Conservation (phyloP, 1,140 invertebrate species). For the Bradynema listronoti region DNA sequence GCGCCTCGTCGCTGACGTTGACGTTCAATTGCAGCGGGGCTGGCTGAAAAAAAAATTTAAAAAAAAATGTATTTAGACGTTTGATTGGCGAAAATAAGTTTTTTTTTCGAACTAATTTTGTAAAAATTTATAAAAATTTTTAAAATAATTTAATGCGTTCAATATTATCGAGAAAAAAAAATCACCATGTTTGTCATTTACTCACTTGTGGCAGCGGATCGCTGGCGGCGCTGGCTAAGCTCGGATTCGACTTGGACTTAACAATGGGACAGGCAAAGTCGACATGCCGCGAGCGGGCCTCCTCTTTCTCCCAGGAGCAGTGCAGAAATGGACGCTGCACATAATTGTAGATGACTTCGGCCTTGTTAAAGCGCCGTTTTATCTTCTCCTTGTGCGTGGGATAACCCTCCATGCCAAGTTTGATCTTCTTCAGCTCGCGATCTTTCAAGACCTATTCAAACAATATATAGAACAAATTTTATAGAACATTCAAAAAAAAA, state of each 20-base stretch:
- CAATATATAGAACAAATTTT: not conserved
- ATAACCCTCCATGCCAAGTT: constrained; percentile 91
- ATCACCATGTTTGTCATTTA: not conserved
- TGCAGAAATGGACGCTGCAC: constrained; percentile 98
- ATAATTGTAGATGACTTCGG: constrained; percentile 94
- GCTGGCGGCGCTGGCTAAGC: constrained; percentile 42
- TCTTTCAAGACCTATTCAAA: constrained; percentile 74
- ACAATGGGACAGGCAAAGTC: constrained; percentile 69
- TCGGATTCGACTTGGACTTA: constrained; percentile 57
- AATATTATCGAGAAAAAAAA: too few relatives aligned
- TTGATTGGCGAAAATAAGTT: too few relatives aligned
- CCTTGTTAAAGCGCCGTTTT: constrained; percentile 72
- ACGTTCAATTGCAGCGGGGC: constrained; percentile 28
- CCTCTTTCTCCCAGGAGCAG: constrained; percentile 99
- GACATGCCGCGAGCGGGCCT: constrained; percentile 94
- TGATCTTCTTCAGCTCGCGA: constrained; percentile 92
- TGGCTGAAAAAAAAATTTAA: constrained; percentile 19
- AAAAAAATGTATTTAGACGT: too few relatives aligned
- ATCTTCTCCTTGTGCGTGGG: constrained; percentile 97
- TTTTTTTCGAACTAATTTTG: too few relatives aligned
- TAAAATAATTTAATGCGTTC: too few relatives aligned
- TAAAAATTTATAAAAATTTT: too few relatives aligned
- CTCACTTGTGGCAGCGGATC: constrained; percentile 43
- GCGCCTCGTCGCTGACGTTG: too few relatives aligned
- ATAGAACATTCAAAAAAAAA: constrained; percentile 42